Conservation (phyloP, 2,888 invertebrate species). For the Arctia plantaginis region DNA sequence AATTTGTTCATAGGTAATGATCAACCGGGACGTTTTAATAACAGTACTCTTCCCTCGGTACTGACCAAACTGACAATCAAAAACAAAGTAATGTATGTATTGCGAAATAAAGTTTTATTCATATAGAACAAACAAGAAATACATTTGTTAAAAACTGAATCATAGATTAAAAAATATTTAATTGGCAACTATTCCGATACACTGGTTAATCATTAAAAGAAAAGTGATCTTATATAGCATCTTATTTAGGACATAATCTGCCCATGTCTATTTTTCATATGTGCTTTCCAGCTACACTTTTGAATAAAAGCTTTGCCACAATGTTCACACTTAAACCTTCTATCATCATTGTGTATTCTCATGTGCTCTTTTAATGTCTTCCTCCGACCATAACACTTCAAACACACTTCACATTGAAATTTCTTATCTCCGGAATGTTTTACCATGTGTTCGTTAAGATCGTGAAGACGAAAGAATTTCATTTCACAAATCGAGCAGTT, state of each 20-base stretch:
- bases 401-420: constrained; percentile 67
- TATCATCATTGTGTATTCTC: constrained; percentile 55
- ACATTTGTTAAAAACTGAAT: not conserved
- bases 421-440: constrained; percentile 76
- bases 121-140: not conserved
- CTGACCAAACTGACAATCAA: not conserved
- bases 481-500: constrained; percentile 50
- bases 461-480: constrained; percentile 52
- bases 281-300: constrained; percentile 56
- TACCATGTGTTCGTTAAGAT: constrained; percentile 68
- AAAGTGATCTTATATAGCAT: not conserved
- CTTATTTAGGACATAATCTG: constrained; percentile 27
- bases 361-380: constrained; percentile 70
- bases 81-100: not conserved
- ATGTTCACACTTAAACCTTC: constrained; percentile 43
- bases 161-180: not conserved
- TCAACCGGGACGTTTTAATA: not conserved
- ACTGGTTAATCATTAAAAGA: not conserved
- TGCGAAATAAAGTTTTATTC: not conserved
- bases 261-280: constrained; percentile 58
- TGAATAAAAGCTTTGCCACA: constrained; percentile 52
- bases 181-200: not conserved
- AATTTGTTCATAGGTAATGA: not conserved
- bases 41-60: not conserved
- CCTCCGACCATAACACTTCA: constrained; percentile 62